Conservation (phyloP, 2,888 invertebrate genomes). For the Abrostola tripartita region DNA sequence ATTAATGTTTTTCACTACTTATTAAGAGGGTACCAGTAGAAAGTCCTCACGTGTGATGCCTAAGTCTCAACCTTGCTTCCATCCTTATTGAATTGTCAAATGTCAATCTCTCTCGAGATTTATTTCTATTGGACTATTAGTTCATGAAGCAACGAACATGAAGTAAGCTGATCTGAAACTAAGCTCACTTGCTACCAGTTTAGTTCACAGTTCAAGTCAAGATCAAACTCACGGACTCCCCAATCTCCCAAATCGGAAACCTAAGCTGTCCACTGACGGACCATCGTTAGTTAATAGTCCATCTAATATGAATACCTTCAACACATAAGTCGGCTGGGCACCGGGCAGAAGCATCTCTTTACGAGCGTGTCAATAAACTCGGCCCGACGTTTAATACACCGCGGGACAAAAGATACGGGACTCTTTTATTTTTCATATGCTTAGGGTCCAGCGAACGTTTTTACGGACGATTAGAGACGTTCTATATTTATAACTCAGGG, state of each 20-base stretch:
- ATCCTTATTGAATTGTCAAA: no score
- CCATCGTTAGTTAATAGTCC: conserved; percentile 45
- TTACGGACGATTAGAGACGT: conserved; percentile 41
- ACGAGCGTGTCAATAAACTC: conserved; percentile 61
- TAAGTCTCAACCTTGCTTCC: no score
- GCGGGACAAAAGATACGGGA: conserved; percentile 55
- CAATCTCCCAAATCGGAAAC: no score
- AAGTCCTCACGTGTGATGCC: no score
- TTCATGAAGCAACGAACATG: no score
- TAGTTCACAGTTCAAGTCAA: no score
- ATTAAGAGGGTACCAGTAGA: no score
- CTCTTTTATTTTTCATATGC: conserved; percentile 61
- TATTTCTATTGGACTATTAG: no score
- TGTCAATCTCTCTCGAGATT: no score
- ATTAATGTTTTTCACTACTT: no score
- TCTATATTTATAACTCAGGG: conserved; percentile 21
- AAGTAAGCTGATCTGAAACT: no score
- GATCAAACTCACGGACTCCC: neutral
- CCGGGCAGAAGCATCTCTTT: conserved; percentile 18
- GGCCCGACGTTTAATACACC: conserved; percentile 56
- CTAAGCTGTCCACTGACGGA: conserved; percentile 12
- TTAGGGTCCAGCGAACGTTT: conserved; percentile 55
- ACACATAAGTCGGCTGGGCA: conserved; percentile 35
- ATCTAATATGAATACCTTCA: conserved; percentile 25
- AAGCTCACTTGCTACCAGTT: no score